phyloP scores from a whole-genome alignment of 2,113 vertebrate genomes.

The Lanius ludovicianus region DNA sequence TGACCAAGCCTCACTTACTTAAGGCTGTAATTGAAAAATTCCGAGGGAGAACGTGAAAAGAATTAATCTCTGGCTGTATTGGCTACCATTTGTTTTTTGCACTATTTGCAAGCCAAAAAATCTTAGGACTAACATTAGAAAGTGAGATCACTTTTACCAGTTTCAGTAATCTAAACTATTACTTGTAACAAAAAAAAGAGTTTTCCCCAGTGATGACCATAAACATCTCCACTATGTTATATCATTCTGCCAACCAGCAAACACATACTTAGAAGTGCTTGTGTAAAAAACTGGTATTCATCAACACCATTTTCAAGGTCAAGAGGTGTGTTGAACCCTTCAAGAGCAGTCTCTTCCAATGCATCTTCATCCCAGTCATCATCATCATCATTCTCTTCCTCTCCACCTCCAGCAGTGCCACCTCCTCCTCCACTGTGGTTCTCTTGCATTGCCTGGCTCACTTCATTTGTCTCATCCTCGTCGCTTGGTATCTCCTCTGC shows the following conservation, averaged over 20 bases:
- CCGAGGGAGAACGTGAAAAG: neutral
- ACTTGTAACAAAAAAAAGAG: neutral
- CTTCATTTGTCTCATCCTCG: conserved; percentile 86
- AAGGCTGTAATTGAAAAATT: neutral
- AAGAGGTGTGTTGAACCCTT: conserved; percentile 92
- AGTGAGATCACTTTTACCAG: neutral
- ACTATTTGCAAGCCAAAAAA: neutral
- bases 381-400: conserved; percentile 75
- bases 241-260: neutral
- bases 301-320: conserved; percentile 93
- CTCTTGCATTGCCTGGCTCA: conserved; percentile 77
- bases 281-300: conserved; percentile 94
- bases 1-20: neutral
- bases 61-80: neutral
- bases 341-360: conserved; percentile 91
- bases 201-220: neutral
- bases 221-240: neutral
- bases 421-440: conserved; percentile 66
- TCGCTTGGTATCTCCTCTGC: conserved; percentile 96
- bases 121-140: neutral
- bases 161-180: neutral
- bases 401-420: conserved; percentile 80
- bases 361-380: conserved; percentile 95
- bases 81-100: neutral
- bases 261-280: conserved; percentile 85